Percentiles rank a stretch among this genome's conserved stretches.
Evolutionary conservation across 2,113 vertebrate genomes (phyloP).

Genomic region (Elanus axillaris): DNA sequence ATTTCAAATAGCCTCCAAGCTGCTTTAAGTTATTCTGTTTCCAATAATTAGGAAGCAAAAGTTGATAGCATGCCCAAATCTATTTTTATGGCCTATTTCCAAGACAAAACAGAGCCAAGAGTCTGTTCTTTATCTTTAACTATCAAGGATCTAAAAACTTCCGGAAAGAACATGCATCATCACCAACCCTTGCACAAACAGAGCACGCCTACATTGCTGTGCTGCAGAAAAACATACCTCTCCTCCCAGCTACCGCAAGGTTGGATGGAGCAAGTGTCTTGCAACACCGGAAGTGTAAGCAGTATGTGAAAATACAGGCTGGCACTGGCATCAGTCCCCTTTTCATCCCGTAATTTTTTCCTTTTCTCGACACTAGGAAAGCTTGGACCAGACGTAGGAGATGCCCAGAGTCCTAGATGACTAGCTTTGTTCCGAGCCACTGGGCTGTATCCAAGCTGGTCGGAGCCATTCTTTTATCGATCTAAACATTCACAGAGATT

Average conservation of each 20-base stretch:
- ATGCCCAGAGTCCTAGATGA: neutral
- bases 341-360: neutral
- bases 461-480: neutral
- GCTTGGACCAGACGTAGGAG: too few species aligned
- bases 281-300: neutral
- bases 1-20: neutral
- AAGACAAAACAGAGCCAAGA: neutral
- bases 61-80: neutral
- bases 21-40: neutral
- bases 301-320: neutral
- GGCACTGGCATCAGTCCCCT: neutral
- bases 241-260: neutral
- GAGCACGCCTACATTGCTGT: neutral
- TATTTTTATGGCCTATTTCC: neutral
- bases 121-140: neutral
- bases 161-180: neutral
- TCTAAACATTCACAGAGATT: neutral
- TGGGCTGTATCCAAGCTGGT: neutral
- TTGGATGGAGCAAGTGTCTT: neutral
- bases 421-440: neutral
- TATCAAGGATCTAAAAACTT: constrained; percentile 7
- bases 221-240: neutral
- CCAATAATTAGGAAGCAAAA: neutral
- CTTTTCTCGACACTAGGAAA: neutral
- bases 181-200: neutral